Base-by-base conservation (phyloP, 2,888 invertebrate genomes). In the Eilema depressum region DNA sequence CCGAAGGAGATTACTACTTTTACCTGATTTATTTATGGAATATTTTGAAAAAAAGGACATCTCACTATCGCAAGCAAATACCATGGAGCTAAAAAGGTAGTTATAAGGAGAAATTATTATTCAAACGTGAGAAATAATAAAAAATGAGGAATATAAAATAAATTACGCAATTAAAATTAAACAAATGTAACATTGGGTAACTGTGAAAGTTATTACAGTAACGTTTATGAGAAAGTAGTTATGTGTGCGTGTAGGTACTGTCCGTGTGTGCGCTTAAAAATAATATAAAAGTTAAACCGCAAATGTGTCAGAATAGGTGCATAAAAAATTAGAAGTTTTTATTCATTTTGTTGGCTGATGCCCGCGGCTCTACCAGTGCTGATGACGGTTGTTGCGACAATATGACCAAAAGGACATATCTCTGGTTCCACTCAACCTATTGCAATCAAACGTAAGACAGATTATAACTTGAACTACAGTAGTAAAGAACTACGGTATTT, bases 161-260 rank as follows among this genome's bases (percentile, higher is more conserved):
- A 25, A 59, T 59, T 59, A 59, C 59, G 59, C 59, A 59, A 59
- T 59, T 59, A 26, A 25, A 59, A 26, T 59, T 59, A 26, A 59
- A 59, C 14, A 25, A 59, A 53, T 53, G 53, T 53, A 53, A 53
- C 53, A 53, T 53, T 53, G 53, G 53, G 53, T 53, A 53, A 69
- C 53, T 53, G 53, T 53, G 53, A 53, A 53, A 53, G 20, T 53
- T n/a, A 53, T 53, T 53, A n/a, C 53, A 53, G 53, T 53, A 53
- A 53, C n/a, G 20, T n/a, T 53, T 53, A 53, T 53, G 53, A 53
- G n/a, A 53, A 8, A 41, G 41, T 14, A 41, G 17, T 14, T 17
- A 17, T 41, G 41, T 17, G 17, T 41, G 41, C 4, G 41, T 17
- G 47, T 17, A n/a, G n/a, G n/a, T n/a, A 0, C 3, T 47, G 53